Percentiles rank a stretch among this genome's conserved stretches.
Evolutionary conservation across 2,888 invertebrate genomes (phyloP).

Genomic region (Thysanoteuthis rhombus): DNA sequence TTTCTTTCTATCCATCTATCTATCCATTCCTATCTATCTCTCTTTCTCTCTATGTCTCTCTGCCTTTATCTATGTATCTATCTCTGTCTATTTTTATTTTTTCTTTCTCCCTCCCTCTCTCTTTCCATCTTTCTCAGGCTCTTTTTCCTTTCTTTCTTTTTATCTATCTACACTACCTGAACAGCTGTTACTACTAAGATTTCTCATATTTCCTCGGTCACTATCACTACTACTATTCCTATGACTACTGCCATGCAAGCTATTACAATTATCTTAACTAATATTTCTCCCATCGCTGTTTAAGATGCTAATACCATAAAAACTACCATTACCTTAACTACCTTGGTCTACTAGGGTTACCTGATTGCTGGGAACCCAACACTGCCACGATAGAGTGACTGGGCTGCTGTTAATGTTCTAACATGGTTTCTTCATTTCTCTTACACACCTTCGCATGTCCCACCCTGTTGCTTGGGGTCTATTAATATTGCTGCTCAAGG

Average conservation of each 20-base stretch:
- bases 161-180: not conserved
- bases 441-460: not conserved
- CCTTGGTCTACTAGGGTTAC: not conserved
- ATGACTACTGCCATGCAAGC: not conserved
- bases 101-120: no score
- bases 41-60: no score
- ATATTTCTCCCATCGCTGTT: not conserved
- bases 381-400: not conserved
- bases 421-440: not conserved
- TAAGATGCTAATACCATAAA: not conserved
- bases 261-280: not conserved
- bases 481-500: not conserved
- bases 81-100: no score
- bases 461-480: not conserved
- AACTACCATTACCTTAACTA: no score
- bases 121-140: not conserved
- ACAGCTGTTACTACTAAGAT: not conserved
- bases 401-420: not conserved
- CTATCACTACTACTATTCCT: not conserved
- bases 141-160: not conserved
- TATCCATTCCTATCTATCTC: no score
- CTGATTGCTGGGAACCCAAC: not conserved
- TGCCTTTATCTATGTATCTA: no score
- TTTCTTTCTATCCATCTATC: no score
- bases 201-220: not conserved